These are phyloP conservation scores for Netelia inedita DNA, from an alignment of 2,888 invertebrate species.

Conservation along the genomic window DNA sequence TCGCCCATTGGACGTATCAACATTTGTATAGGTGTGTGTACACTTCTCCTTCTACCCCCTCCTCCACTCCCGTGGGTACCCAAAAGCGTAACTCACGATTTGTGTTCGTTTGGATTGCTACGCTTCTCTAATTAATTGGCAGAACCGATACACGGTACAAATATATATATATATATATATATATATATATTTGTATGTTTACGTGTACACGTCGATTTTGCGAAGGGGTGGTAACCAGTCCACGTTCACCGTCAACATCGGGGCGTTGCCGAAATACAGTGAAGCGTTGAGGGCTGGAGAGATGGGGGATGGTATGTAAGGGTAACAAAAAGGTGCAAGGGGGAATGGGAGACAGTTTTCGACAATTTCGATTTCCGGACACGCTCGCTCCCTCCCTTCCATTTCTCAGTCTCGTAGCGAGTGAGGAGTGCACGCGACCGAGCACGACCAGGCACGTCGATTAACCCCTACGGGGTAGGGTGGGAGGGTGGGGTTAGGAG, in stretches of 20 bases:
- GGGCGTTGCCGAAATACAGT: conserved; percentile 13
- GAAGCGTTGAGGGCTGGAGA: not conserved
- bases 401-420: conserved; percentile 8
- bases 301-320: not conserved
- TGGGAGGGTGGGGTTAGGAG: too few relatives aligned
- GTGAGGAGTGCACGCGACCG: conserved; percentile 34
- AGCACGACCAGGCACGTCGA: conserved; percentile 56
- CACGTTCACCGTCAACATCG: not conserved
- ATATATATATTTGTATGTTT: conserved; percentile 25
- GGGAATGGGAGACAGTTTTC: conserved; percentile 36
- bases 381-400: conserved; percentile 13
- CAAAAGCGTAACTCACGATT: not conserved
- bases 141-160: not conserved
- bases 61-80: not conserved
- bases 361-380: conserved; percentile 63
- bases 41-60: too few relatives aligned
- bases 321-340: not conserved
- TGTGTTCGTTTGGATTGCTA: conserved; percentile 14
- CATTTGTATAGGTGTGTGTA: too few relatives aligned
- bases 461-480: conserved; percentile 53
- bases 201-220: not conserved
- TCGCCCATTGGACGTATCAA: too few relatives aligned
- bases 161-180: conserved; percentile 1
- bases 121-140: conserved; percentile 56
- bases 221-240: conserved; percentile 1